Evolutionary conservation across 2,113 vertebrate genomes (phyloP), one percentile per base, ranked within the genome.

Genomic region (Epinephelus lanceolatus): DNA sequence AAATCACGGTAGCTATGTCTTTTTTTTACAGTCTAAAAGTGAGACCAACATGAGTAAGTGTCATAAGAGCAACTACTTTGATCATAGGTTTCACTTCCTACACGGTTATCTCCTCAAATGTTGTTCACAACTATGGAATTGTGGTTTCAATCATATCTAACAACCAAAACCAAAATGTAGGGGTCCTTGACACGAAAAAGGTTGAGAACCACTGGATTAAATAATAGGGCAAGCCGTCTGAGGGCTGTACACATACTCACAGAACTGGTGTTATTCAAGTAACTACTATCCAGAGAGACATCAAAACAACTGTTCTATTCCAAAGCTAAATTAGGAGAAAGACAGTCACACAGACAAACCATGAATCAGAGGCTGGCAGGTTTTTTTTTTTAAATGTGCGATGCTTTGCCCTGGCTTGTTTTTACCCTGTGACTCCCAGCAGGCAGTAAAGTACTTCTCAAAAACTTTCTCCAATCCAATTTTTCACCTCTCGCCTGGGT

Each of bases 401-500:
- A 37, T 21, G 59, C 68, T 76, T 83, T 75, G 62, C 59, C 53
- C 67, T 18, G 83, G 27, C 73, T 90, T 68, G 80, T 85, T 75
- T 81, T 77, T 68, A 56, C 71, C 68, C 56, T 59, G 51, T 30
- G 71, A 88, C 83, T 92, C 90, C 80, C 86, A 87, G 82, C 73
- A 89, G 85, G 79, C 87, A 82, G 78, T 67, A 61, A 86, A 90
- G 71, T 70, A 75, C 78, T 84, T 86, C 78, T 86, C 73, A 76
- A 88, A 82, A 90, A 80, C 57, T 72, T 89, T 86, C 77, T 84
- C 60, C 74, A 85, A 81, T 90, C 82, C 81, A 80, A 83, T 91
- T 91, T 84, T 91, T 89, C 88, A 85, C 87, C 83, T 91, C 85
- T 89, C 57, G 86, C 72, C 84, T 30, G 73, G 61, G 57, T 88